Conservation (phyloP, 1,140 invertebrate genomes). For the Heliothis subflexa region DNA sequence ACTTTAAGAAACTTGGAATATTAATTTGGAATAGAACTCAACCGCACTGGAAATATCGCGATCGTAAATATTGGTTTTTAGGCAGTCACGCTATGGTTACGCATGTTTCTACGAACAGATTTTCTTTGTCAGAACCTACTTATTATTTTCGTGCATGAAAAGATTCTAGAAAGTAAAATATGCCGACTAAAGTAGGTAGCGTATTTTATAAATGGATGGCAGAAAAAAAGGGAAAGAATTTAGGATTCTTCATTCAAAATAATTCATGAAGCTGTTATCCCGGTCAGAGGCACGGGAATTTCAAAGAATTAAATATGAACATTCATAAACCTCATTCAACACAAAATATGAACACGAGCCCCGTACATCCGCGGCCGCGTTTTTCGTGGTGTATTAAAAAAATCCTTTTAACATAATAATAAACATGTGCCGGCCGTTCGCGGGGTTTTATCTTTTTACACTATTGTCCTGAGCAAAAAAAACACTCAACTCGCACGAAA, state of each 20-base stretch:
- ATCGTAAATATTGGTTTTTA: conserved; percentile 33
- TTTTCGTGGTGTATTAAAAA: conserved; percentile 35
- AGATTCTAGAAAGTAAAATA: too few species aligned
- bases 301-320: conserved; percentile 44
- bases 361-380: not conserved
- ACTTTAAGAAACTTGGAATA: conserved; percentile 6
- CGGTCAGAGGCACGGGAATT: conserved; percentile 10
- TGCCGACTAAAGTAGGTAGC: too few species aligned
- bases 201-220: not conserved
- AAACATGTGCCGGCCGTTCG: conserved; percentile 25
- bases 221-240: conserved; percentile 8
- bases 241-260: conserved; percentile 33
- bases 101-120: conserved; percentile 1
- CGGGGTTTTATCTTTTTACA: conserved; percentile 34
- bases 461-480: conserved; percentile 29
- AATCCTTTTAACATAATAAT: conserved; percentile 33
- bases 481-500: conserved; percentile 31
- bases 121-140: conserved; percentile 7
- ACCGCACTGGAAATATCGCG: not conserved
- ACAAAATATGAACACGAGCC: conserved; percentile 28
- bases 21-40: not conserved
- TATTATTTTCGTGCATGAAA: not conserved
- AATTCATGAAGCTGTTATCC: conserved; percentile 28
- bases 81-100: conserved; percentile 17
- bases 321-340: conserved; percentile 41